These are phyloP conservation scores for Bombus confusus DNA, from an alignment of 1,140 invertebrate genomes.

Conservation along the genomic window DNA sequence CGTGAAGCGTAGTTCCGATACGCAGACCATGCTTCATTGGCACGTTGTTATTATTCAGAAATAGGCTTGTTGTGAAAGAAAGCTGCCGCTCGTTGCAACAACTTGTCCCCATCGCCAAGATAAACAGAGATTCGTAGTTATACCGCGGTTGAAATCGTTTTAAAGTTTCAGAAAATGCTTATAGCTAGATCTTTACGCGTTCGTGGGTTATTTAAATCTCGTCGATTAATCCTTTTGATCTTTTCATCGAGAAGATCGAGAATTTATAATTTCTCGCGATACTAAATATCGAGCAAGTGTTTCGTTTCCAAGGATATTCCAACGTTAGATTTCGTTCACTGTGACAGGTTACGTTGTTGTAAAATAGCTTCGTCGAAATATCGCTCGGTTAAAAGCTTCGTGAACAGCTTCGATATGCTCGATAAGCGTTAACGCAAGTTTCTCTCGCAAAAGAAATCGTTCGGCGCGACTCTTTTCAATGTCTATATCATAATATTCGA, in stretches of 20 bases:
- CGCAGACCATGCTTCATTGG: neutral
- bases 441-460: neutral
- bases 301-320: too few species aligned
- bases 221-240: neutral
- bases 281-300: neutral
- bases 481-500: neutral
- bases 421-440: slow-evolving; percentile 5
- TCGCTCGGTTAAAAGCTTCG: neutral
- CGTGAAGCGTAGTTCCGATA: too few species aligned
- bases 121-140: neutral
- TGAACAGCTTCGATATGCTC: neutral
- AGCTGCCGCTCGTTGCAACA: too few species aligned
- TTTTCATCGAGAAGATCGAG: too few species aligned
- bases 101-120: neutral
- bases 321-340: neutral
- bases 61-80: neutral
- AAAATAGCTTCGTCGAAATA: neutral
- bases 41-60: neutral
- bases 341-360: neutral
- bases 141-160: neutral
- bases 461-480: neutral
- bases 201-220: too few species aligned
- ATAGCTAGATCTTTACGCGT: too few species aligned
- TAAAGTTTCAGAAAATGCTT: too few species aligned
- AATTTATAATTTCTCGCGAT: neutral